Conservation (phyloP, 2,113 vertebrate genomes). For the Tor tambroides region DNA sequence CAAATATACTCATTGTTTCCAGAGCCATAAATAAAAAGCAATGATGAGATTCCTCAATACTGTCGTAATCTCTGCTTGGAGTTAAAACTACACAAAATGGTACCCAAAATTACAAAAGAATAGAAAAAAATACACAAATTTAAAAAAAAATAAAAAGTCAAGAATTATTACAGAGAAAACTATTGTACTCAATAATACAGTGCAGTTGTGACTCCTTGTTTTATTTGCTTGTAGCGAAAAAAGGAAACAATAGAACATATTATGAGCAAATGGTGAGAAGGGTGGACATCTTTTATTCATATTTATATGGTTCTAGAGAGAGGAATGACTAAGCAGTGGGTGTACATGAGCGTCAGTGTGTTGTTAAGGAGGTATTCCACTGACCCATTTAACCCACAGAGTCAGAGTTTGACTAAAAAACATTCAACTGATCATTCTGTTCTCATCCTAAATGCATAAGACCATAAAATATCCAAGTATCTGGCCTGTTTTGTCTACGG, state of each 20-base stretch:
- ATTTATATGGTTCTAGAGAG: not conserved
- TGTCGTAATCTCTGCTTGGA: not conserved
- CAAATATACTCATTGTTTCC: constrained; percentile 24
- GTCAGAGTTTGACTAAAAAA: not conserved
- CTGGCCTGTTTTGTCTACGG: not conserved
- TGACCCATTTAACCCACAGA: not conserved
- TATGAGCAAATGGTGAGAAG: not conserved
- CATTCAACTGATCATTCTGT: not conserved
- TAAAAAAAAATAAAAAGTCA: not conserved
- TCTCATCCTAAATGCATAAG: not conserved
- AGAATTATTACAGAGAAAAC: not conserved
- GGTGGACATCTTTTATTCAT: constrained; percentile 26
- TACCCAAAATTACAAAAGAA: not conserved
- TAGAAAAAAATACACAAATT: not conserved
- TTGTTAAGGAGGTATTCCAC: constrained; percentile 23
- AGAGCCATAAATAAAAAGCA: constrained; percentile 11
- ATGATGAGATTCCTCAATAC: constrained; percentile 1
- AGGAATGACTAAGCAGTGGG: not conserved
- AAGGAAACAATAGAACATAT: constrained; percentile 6
- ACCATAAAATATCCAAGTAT: not conserved
- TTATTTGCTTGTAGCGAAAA: not conserved
- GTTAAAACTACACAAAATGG: not conserved
- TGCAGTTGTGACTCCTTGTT: not conserved
- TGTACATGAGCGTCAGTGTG: not conserved
- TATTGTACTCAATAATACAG: not conserved